A percentile compares a stretch with the other conserved stretches of the same genome.
These are phyloP conservation scores for Vultur gryphus DNA, from an alignment of 2,797 vertebrate species.

Conservation along the genomic window DNA sequence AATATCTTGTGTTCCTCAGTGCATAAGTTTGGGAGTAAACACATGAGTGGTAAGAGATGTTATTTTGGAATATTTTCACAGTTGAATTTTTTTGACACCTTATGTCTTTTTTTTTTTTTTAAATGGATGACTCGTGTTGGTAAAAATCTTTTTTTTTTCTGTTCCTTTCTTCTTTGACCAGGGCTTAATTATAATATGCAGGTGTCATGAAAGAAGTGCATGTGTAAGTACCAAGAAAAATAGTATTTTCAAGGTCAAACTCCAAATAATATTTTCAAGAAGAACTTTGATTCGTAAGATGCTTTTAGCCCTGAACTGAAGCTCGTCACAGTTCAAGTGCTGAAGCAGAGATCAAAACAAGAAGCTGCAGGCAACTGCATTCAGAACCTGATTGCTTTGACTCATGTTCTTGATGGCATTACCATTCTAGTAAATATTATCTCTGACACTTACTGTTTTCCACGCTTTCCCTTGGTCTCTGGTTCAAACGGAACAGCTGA, in stretches of 20 bases:
- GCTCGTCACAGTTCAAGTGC: not conserved
- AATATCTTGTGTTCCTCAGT: not conserved
- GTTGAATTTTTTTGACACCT: not conserved
- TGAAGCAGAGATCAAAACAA: slow-evolving; percentile 22
- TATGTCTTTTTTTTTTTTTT: not conserved
- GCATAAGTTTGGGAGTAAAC: not conserved
- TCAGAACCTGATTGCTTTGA: slow-evolving; percentile 39
- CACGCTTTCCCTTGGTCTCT: not conserved
- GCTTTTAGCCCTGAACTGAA: slow-evolving; percentile 41
- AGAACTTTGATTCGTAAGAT: slow-evolving; percentile 17
- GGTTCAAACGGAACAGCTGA: slow-evolving; percentile 5
- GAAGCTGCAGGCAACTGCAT: not conserved
- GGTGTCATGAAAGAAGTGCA: not conserved
- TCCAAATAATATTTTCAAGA: not conserved
- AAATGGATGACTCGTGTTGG: not conserved
- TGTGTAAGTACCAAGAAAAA: not conserved
- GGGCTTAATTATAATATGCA: not conserved
- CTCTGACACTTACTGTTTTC: slow-evolving; percentile 19
- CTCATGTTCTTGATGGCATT: slow-evolving; percentile 19
- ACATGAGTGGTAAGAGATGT: not conserved
- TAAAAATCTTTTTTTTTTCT: not conserved
- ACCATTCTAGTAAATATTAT: slow-evolving; percentile 28
- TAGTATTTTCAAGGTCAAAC: not conserved
- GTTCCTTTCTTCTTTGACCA: not conserved
- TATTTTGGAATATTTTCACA: not conserved